phyloP scores from a whole-genome alignment of 2,888 invertebrate species.

The Lingula anatina region DNA sequence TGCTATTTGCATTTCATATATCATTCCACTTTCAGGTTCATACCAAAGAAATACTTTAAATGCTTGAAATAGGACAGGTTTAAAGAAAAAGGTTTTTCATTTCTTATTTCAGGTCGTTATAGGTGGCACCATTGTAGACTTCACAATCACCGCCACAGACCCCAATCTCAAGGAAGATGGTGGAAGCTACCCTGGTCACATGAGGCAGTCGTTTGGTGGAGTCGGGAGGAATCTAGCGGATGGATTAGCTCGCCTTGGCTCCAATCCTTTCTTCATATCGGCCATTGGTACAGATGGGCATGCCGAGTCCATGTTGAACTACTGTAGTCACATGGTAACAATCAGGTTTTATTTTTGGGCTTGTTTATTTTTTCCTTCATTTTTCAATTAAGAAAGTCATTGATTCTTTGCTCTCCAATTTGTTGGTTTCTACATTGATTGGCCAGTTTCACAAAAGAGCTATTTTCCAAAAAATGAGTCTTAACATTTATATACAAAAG shows the following conservation, averaged over 20 bases:
- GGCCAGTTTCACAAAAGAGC: no score
- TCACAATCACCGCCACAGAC: conserved; percentile 22
- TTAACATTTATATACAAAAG: no score
- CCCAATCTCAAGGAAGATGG: conserved; percentile 29
- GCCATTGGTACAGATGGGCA: conserved; percentile 68
- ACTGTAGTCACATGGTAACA: conserved; percentile 46
- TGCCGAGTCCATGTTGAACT: conserved; percentile 31
- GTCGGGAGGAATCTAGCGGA: conserved; percentile 91
- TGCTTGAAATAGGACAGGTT: no score
- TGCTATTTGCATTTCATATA: no score
- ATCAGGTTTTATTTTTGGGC: neutral
- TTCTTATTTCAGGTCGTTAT: conserved; percentile 41
- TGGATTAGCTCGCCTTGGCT: conserved; percentile 70
- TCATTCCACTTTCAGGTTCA: no score
- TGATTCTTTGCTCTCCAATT: no score
- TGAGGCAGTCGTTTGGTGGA: conserved; percentile 63
- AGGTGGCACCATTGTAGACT: conserved; percentile 42
- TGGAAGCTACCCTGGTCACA: conserved; percentile 36
- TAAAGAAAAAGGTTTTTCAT: no score
- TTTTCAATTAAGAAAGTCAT: no score
- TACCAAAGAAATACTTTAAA: no score
- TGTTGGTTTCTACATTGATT: no score
- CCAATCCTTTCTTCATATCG: conserved; percentile 63
- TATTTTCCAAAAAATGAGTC: no score
- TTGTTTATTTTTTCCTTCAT: neutral